Base-by-base conservation (phyloP, 2,888 invertebrate species). In the Pseudococcus viburni region DNA sequence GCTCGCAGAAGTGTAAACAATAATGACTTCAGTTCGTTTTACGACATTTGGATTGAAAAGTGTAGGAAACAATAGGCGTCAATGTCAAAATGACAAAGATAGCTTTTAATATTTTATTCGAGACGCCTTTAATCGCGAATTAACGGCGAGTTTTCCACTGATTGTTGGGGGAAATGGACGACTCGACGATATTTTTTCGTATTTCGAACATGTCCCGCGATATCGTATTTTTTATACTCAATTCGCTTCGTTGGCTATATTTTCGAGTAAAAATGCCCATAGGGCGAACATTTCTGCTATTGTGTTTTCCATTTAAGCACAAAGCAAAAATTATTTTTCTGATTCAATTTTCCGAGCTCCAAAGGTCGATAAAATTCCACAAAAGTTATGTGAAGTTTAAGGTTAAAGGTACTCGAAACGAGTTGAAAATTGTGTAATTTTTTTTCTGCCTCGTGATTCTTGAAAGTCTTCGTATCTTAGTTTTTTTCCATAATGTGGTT, bases 41-140 rank as follows among this genome's bases (percentile, higher is more conserved):
- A 42, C 19, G 42, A 80, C 42, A 42, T 80, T 77, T 80, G 42
- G n/a, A 19, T 80, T 19, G 80, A 33, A 80, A 39, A 42, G 42
- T 33, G 26, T 42, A 80, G 42, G 15, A 39, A 80, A 80, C 42
- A 80, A 42, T 80, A 42, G 3, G 19, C 80, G 42, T 80, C 80
- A 42, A 80, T 46, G 80, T 42, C 42, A 42, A 80, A 17, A 80
- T 80, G 42, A 80, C 80, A 80, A 80, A 42, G 42, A 80, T 80
- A 42, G 42, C 42, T 39, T 80, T 80, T 80, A 80, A 73, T 73
- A 73, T 39, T 59, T 59, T 59, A 59, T 9, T 59, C 26, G 26
- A 19, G 59, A 59, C 42, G n/a, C n/a, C 9, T 80, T 46, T 42
- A 42, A 80, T 80, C 11, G 7, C 8, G 15, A 33, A 80, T 42